Evolutionary conservation across 2,888 invertebrate species (phyloP), one percentile per base, ranked within the genome.

Genomic region (Metopia argyrocephala): DNA sequence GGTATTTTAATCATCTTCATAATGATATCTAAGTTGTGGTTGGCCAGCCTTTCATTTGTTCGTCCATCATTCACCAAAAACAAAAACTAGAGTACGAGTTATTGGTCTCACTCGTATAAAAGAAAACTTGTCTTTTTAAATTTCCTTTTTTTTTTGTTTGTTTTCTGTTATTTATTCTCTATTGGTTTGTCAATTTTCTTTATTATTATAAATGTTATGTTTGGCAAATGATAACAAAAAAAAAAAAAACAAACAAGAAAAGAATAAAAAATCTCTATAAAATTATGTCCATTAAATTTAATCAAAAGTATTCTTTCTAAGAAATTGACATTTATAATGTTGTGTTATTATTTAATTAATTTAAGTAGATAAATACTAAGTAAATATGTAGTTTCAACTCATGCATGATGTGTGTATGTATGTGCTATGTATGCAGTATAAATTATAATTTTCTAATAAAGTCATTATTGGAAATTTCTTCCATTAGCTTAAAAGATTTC

Each of bases 1-100:
- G 73, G 79, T 48, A 79, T 82, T 79, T 79, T 76, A 79, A 79
- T 82, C 79, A 76, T 68, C 59, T 46, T 65, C 73, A 69, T 82
- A 82, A 82, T 82, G 76, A 73, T 79, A 76, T 68, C 46, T 69
- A n/a, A n/a, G 20, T 45, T 64, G 31, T 54, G 50, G 52, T 5
- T 46, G 31, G 46, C 20, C 21, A 9, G 28, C 23, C 20, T 59
- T 15, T 9, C 27, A 15, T 3, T 0, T 5, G 68, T 27, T n/a
- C 3, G 68, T 68, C 48, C 15, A 62, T 54, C 54, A 56, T 61
- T 4, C 25, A 50, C 23, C 9, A 21, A 50, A 57, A 31, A 4
- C 15, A 21, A 18, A 65, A 70, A 70, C 69, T 64, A 15, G 15
- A 38, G 38, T 38, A 38, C 38, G 9, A 15, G 38, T 38, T n/a